Conservation (phyloP, 2,797 vertebrate species). For the Eleutherodactylus coqui region DNA sequence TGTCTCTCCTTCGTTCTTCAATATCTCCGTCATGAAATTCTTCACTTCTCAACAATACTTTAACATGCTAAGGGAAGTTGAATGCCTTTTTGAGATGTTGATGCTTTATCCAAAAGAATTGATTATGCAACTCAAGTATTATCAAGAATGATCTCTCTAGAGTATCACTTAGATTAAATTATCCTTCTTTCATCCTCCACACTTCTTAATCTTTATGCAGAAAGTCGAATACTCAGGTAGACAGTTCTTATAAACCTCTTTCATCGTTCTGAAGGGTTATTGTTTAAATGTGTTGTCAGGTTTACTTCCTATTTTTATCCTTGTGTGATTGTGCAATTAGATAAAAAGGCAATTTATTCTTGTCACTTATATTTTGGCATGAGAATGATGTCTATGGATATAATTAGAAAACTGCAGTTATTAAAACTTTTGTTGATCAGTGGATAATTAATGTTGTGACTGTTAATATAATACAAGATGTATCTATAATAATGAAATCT, state of each 20-base stretch:
- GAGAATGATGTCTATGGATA: conserved; percentile 5
- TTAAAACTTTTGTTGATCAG: conserved; percentile 15
- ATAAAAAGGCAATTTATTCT: conserved; percentile 47
- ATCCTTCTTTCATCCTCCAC: conserved; percentile 56
- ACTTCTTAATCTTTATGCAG: conserved; percentile 58
- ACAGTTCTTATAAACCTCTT: conserved; percentile 60
- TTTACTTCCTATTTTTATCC: conserved; percentile 34
- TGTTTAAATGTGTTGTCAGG: conserved; percentile 61
- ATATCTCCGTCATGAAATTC: conserved; percentile 41
- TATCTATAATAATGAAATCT: neutral
- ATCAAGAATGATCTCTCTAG: conserved; percentile 43
- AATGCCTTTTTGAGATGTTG: conserved; percentile 47
- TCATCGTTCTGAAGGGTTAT: conserved; percentile 37
- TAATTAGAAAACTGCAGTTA: conserved; percentile 16
- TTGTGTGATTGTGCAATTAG: neutral
- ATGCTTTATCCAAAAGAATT: conserved; percentile 60
- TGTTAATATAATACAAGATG: conserved; percentile 13
- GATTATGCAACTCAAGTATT: conserved; percentile 56
- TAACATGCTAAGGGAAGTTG: conserved; percentile 34
- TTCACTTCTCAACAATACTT: conserved; percentile 36
- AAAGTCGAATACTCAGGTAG: conserved; percentile 53
- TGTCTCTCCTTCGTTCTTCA: conserved; percentile 14
- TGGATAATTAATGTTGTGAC: conserved; percentile 22
- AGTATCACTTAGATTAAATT: conserved; percentile 52
- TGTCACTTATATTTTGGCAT: conserved; percentile 42